Evolutionary conservation across 1,140 invertebrate species (phyloP), one percentile per base, ranked within the genome.

Genomic region (Scaptomyza graminum): DNA sequence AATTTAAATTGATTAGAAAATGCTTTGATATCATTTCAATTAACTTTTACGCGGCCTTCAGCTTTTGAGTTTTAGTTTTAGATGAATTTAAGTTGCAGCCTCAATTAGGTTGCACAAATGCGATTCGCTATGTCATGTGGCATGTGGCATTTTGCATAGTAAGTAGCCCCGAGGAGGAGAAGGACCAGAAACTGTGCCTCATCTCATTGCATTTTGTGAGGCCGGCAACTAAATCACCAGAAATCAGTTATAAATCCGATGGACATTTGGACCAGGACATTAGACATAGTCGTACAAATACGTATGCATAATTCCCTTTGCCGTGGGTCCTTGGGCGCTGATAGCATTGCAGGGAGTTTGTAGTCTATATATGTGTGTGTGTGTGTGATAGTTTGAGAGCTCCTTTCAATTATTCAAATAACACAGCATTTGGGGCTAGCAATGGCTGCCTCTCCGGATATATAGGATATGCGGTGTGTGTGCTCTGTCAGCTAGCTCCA

Each of bases 271-370:
- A 65, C 62, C 77, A 76, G 78, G 75, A 77, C 87, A 90, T 87
- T 87, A 71, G 64, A 90, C 77, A 76, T 66, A 71, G 64, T 85
- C 77, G 74, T 64, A 76, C 85, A 90, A 79, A 81, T 90, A 87
- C 78, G 71, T 82, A 90, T 90, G 87, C 82, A 90, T 90, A 90
- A 90, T 90, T 90, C 87, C 79, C 82, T 87, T 90, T 82, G 67
- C 56, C 79, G 66, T 60, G 34, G 60, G 59, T 39, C 66, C 63
- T 62, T 76, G 61, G 57, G 31, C 62, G 59, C 67, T 73, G 73
- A 80, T 80, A 72, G 63, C 72, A 63, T 79, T 76, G 16, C 68
- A 44, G 37, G 13, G 13, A 51, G 16, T 74, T 52, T 43, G 63
- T 47, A 55, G 31, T 39, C 34, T 31, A 11, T 3, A 15, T 47